Conservation (phyloP, 2,113 vertebrate species). For the Cisticola juncidis region DNA sequence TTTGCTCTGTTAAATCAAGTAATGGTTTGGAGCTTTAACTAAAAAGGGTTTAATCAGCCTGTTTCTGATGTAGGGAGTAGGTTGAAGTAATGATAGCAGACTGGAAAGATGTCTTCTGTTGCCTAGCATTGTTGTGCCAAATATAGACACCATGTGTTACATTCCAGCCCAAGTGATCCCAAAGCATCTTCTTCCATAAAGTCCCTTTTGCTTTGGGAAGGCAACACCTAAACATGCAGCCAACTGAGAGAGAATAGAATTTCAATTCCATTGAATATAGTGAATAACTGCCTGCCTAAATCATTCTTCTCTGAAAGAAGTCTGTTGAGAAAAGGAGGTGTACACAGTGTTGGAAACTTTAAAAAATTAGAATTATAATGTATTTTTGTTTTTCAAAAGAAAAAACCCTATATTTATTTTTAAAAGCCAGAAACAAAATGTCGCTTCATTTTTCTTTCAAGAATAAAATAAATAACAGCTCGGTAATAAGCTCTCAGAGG, state of each 20-base stretch:
- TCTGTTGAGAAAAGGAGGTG: neutral
- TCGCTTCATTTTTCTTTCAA: neutral
- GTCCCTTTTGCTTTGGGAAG: neutral
- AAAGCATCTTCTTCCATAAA: neutral
- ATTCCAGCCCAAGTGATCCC: neutral
- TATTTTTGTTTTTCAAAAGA: neutral
- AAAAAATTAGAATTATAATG: neutral
- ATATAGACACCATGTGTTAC: neutral
- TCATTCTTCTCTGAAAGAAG: neutral
- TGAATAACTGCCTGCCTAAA: neutral
- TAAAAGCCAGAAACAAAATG: neutral
- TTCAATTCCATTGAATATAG: neutral
- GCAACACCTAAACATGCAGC: neutral
- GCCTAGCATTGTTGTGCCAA: constrained; percentile 1
- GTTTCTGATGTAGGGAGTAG: neutral
- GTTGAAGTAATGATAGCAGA: neutral
- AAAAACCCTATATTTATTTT: neutral
- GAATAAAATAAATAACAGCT: neutral
- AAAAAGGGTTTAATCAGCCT: neutral
- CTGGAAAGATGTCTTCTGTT: neutral
- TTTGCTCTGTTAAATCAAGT: neutral
- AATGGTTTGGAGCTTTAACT: neutral
- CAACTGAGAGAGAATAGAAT: neutral
- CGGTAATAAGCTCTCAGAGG: neutral
- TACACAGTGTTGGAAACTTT: neutral